Base-by-base conservation (phyloP, 2,797 vertebrate genomes). In the Sebastes matsubarae region DNA sequence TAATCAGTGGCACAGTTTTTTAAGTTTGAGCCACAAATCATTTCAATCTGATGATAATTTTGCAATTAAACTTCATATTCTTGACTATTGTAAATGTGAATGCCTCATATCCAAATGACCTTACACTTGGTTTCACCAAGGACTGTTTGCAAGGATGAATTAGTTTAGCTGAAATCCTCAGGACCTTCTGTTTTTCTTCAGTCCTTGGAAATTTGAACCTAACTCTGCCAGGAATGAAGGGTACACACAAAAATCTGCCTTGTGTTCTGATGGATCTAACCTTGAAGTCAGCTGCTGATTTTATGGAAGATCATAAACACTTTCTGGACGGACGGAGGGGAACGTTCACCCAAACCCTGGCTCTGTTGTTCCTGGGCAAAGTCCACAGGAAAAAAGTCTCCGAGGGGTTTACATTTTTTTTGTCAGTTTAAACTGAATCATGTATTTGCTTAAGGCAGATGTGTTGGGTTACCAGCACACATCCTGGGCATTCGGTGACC, bases 271-370 rank as follows among this genome's bases (percentile, higher is more conserved):
- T 67, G 67, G 65, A 77, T 77, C 61, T 80, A 84, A 79, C 82
- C 72, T 83, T 85, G 52, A 83, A 85, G 65, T 88, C 78, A 87
- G 89, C 90, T 87, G 86, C 84, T 88, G 82, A 88, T 87, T 91
- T 90, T 87, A 89, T 89, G 81, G 79, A 75, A 85, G 81, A 80
- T 77, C 79, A 84, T 92, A 91, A 92, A 93, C 84, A 83, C 88
- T 65, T 81, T 83, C 64, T 83, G 86, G 77, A 85, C 22, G 59
- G 77, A 85, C 82, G 80, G 83, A 86, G 69, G 75, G 82, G 68
- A 91, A 90, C 75, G 82, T 90, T 89, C 52, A 77, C 82, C 78
- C 75, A 71, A 87, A 86, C 38, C 68, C 63, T 75, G 61, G 66
- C 79, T 87, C 67, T 85, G 84, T 80, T 89, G 75, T 72, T 87